Percentiles rank a stretch among this genome's conserved stretches.
These are phyloP conservation scores for Clarias platycephalus DNA, from an alignment of 2,797 vertebrate species.

Conservation along the genomic window DNA sequence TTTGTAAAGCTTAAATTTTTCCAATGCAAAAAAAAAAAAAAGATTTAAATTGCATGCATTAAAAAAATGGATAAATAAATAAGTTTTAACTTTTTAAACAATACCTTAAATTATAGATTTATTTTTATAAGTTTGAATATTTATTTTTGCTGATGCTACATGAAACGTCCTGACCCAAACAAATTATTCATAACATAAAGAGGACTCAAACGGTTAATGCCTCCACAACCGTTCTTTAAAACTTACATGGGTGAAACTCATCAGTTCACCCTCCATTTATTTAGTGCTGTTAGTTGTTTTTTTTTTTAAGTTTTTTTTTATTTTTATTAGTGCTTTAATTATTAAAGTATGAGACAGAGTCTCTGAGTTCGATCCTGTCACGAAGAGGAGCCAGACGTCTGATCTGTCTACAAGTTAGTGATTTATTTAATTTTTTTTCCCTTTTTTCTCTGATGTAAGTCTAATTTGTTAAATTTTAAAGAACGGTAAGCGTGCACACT, in stretches of 20 bases:
- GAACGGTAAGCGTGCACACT: slow-evolving; percentile 41
- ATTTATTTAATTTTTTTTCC: not conserved
- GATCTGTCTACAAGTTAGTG: slow-evolving; percentile 10
- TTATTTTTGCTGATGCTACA: too few relatives aligned
- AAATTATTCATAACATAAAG: too few relatives aligned
- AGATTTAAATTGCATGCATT: too few relatives aligned
- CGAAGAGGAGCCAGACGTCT: slow-evolving; percentile 21
- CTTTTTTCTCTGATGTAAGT: not conserved
- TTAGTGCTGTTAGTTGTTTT: too few relatives aligned
- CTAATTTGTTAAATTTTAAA: not conserved
- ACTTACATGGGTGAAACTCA: not conserved
- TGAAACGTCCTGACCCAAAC: too few relatives aligned
- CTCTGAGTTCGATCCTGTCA: not conserved
- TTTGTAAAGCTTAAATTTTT: too few relatives aligned
- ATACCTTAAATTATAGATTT: too few relatives aligned
- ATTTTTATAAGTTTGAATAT: too few relatives aligned
- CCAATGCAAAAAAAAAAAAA: too few relatives aligned
- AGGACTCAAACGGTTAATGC: too few relatives aligned
- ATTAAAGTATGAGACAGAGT: not conserved
- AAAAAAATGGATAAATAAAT: too few relatives aligned
- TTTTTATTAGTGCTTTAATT: not conserved
- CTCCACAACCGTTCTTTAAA: not conserved
- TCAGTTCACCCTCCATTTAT: not conserved
- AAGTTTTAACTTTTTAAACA: too few relatives aligned
- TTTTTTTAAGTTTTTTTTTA: not conserved